phyloP scores from a whole-genome alignment of 1,140 invertebrate genomes.

The Pseudomyrmex concolor region DNA sequence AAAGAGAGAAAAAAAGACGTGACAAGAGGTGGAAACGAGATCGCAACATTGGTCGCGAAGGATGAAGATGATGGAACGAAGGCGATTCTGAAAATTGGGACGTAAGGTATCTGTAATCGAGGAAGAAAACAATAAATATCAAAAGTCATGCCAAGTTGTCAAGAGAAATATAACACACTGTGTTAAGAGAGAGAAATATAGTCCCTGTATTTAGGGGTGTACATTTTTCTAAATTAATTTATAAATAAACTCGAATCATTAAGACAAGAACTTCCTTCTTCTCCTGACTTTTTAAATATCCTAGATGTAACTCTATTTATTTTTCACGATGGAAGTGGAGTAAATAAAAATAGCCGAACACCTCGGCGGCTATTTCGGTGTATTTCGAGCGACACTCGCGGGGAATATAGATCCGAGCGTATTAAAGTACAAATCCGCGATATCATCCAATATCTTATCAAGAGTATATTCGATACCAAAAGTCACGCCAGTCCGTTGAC shows the following conservation, averaged over 20 bases:
- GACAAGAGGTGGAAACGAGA: not conserved
- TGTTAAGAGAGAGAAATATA: not conserved
- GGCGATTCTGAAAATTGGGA: constrained; percentile 77
- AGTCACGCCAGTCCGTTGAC: constrained; percentile 41
- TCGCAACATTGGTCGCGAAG: not conserved
- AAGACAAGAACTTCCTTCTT: not conserved
- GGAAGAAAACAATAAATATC: constrained; percentile 29
- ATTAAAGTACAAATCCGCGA: not conserved
- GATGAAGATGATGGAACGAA: constrained; percentile 47
- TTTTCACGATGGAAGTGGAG: not conserved
- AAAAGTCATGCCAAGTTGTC: constrained; percentile 33
- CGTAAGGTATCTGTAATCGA: constrained; percentile 56
- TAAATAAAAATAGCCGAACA: constrained; percentile 50
- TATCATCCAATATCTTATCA: constrained; percentile 38
- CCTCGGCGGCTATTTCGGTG: constrained; percentile 1
- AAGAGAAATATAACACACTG: constrained; percentile 27
- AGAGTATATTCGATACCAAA: constrained; percentile 42
- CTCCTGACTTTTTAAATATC: not conserved
- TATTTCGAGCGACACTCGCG: constrained; percentile 6
- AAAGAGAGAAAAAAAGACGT: constrained; percentile 19
- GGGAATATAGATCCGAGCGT: not conserved
- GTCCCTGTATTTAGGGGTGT: not conserved
- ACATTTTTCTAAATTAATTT: not conserved
- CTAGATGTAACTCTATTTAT: not conserved
- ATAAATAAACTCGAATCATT: constrained; percentile 11